These are phyloP conservation scores for Homarus americanus DNA, from an alignment of 1,140 invertebrate species.

Conservation along the genomic window DNA sequence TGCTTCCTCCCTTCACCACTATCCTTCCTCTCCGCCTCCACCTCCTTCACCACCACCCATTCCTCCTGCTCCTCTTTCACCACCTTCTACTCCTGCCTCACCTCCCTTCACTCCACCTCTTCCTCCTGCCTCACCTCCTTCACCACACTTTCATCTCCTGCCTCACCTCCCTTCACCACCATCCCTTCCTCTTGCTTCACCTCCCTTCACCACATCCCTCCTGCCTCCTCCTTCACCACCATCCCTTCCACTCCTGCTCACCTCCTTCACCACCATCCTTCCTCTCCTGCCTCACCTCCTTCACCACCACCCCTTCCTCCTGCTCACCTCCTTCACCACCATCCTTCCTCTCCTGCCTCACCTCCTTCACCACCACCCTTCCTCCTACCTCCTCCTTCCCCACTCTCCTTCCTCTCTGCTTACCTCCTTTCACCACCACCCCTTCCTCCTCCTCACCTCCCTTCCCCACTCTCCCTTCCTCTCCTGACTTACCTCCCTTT, in stretches of 20 bases:
- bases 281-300: no score
- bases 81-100: neutral
- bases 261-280: no score
- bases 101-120: neutral
- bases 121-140: neutral
- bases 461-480: no score
- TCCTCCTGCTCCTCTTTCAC: neutral
- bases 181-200: neutral
- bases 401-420: no score
- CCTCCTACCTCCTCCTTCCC: neutral
- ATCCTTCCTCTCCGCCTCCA: neutral
- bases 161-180: neutral
- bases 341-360: neutral
- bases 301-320: no score
- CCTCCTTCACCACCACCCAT: neutral
- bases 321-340: neutral
- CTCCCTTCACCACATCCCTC: neutral
- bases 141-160: no score
- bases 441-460: no score
- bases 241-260: neutral
- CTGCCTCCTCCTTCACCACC: neutral
- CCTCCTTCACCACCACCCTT: neutral
- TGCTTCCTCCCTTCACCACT: no score
- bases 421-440: no score
- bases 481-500: constrained; percentile 16